Evolutionary conservation across 2,797 vertebrate genomes (phyloP).

Genomic region (Helarctos malayanus): DNA sequence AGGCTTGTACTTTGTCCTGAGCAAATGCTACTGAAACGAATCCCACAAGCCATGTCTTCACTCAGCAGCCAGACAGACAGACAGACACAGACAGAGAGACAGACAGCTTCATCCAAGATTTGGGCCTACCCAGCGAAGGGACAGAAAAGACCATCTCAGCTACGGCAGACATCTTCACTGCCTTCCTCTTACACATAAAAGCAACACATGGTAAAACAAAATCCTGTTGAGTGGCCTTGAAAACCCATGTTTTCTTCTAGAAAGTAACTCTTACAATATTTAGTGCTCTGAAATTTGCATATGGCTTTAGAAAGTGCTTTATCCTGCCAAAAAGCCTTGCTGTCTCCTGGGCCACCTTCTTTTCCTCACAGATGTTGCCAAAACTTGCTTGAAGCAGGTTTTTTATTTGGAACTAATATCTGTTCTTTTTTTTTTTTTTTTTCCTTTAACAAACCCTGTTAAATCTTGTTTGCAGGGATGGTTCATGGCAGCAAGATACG

Average conservation of each 20-base stretch:
- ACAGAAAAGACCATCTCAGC: neutral
- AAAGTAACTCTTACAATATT: neutral
- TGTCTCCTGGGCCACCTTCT: neutral
- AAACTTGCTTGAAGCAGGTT: neutral
- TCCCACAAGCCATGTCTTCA: neutral
- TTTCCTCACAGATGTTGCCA: neutral
- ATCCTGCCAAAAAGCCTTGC: neutral
- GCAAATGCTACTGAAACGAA: neutral
- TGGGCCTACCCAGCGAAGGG: too few species aligned
- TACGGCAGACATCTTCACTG: rapidly evolving
- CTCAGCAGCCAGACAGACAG: neutral
- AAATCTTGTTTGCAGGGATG: neutral
- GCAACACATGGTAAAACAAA: neutral
- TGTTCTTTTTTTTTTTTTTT: neutral
- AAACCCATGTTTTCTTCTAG: neutral
- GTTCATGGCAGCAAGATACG: neutral
- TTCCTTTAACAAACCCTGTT: neutral
- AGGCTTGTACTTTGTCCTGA: neutral
- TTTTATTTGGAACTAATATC: neutral
- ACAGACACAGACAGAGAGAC: too few species aligned
- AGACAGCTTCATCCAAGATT: too few species aligned
- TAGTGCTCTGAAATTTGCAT: neutral
- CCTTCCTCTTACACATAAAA: neutral
- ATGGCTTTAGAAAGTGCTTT: neutral
- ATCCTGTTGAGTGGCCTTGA: neutral